Evolutionary conservation across 2,888 invertebrate species (phyloP).

Genomic region (Sialis fuliginosa): DNA sequence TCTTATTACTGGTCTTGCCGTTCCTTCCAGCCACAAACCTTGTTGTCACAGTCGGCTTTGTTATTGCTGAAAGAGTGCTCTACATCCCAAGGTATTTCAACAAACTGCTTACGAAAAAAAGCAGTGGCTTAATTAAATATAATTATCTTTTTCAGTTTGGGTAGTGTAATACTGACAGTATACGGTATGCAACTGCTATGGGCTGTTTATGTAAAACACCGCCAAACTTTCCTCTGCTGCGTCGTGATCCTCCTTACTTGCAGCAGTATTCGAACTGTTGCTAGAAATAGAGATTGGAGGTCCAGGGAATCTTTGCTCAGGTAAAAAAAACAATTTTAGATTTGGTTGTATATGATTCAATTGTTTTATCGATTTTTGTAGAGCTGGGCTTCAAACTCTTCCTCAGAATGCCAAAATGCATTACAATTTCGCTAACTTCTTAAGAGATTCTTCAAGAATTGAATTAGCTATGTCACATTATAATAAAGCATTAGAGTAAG

Average conservation of each 20-base stretch:
- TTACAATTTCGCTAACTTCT: slow-evolving; percentile 77
- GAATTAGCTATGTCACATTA: slow-evolving; percentile 63
- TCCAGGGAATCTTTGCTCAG: slow-evolving; percentile 58
- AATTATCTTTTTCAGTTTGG: slow-evolving; percentile 41
- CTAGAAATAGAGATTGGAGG: slow-evolving; percentile 60
- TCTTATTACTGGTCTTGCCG: slow-evolving; percentile 59
- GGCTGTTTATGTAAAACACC: slow-evolving; percentile 29
- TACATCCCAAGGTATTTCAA: slow-evolving; percentile 63
- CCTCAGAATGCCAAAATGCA: slow-evolving; percentile 82
- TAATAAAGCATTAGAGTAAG: slow-evolving; percentile 59
- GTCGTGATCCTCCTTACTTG: slow-evolving; percentile 39
- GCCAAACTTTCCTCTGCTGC: slow-evolving; percentile 30
- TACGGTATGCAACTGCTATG: slow-evolving; percentile 55
- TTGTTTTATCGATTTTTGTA: slow-evolving; percentile 27
- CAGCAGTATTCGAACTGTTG: slow-evolving; percentile 45
- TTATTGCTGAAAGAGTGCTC: slow-evolving; percentile 72
- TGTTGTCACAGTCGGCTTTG: slow-evolving; percentile 63
- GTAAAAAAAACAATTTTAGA: slow-evolving; percentile 25
- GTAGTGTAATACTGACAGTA: slow-evolving; percentile 58
- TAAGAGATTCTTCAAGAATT: slow-evolving; percentile 55
- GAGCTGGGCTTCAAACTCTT: slow-evolving; percentile 59
- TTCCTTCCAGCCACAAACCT: slow-evolving; percentile 77
- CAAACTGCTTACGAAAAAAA: neutral
- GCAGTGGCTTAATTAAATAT: neutral
- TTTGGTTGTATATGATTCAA: neutral